Evolutionary conservation across 2,797 vertebrate species (phyloP).

Genomic region (Telmatherina bonti): DNA sequence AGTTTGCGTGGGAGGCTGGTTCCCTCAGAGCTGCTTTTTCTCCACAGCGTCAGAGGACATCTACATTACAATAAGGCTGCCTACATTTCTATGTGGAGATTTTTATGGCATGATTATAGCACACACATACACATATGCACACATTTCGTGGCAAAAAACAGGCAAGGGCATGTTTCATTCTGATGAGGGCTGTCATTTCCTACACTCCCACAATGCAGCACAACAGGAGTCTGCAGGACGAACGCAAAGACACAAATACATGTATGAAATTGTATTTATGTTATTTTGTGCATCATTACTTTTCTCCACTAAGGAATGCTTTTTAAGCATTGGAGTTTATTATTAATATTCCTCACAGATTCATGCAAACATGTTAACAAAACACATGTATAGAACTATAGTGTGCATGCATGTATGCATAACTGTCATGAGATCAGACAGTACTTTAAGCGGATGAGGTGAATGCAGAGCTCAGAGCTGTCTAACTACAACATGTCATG

Average conservation of each 20-base stretch:
- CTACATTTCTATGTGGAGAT: constrained; percentile 11
- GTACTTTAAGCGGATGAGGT: constrained; percentile 5
- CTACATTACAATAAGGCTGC: constrained; percentile 59
- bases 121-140: constrained; percentile 16
- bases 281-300: neutral
- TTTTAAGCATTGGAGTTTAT: neutral
- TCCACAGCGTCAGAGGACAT: constrained; percentile 52
- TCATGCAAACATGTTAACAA: neutral
- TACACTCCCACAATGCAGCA: neutral
- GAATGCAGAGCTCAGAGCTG: constrained; percentile 7
- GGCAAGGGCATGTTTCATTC: neutral
- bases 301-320: too few relatives aligned
- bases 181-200: constrained; percentile 19
- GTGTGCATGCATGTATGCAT: neutral
- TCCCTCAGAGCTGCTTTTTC: constrained; percentile 37
- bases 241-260: constrained; percentile 1
- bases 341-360: neutral
- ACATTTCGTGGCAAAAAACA: constrained; percentile 17
- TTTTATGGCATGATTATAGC: constrained; percentile 1
- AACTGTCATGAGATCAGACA: neutral
- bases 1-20: constrained; percentile 54
- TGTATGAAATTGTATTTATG: neutral
- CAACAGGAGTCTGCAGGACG: constrained; percentile 1
- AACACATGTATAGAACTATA: neutral
- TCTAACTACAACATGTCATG: constrained; percentile 9